Percentiles rank a stretch among this genome's conserved stretches.
Evolutionary conservation across 2,888 invertebrate genomes (phyloP).

Genomic region (Glaucopsyche alexis): DNA sequence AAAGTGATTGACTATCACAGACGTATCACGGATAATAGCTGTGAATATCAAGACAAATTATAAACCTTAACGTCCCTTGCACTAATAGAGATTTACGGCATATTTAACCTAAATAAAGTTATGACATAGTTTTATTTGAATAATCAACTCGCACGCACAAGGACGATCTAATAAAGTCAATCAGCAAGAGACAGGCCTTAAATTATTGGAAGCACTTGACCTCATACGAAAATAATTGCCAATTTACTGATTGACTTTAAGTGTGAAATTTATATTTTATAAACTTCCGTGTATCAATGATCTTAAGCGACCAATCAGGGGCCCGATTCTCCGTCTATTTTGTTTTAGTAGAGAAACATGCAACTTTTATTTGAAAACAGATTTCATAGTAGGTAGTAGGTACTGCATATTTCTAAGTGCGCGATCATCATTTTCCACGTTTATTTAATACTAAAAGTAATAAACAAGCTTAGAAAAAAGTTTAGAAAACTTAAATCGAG

Average conservation of each 20-base stretch:
- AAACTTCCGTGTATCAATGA: neutral
- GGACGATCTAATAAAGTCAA: constrained; percentile 42
- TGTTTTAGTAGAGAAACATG: too few relatives aligned
- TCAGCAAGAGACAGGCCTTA: constrained; percentile 39
- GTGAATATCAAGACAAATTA: constrained; percentile 8
- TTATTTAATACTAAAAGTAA: too few relatives aligned
- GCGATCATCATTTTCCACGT: too few relatives aligned
- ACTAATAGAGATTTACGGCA: constrained; percentile 16
- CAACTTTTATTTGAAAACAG: too few relatives aligned
- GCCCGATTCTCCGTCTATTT: too few relatives aligned
- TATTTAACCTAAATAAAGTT: constrained; percentile 27
- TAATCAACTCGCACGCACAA: constrained; percentile 27
- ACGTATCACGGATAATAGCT: neutral
- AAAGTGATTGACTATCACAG: neutral
- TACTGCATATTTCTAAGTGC: too few relatives aligned
- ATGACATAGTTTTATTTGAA: constrained; percentile 21
- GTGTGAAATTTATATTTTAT: constrained; percentile 21
- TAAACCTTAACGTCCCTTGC: neutral
- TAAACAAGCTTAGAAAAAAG: too few relatives aligned
- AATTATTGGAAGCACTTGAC: constrained; percentile 49
- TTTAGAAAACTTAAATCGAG: neutral
- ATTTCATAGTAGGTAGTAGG: too few relatives aligned
- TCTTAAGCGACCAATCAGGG: neutral
- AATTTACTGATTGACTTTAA: constrained; percentile 41
- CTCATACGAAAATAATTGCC: constrained; percentile 57